phyloP scores from a whole-genome alignment of 1,140 invertebrate genomes.

The Glomeris maerens region DNA sequence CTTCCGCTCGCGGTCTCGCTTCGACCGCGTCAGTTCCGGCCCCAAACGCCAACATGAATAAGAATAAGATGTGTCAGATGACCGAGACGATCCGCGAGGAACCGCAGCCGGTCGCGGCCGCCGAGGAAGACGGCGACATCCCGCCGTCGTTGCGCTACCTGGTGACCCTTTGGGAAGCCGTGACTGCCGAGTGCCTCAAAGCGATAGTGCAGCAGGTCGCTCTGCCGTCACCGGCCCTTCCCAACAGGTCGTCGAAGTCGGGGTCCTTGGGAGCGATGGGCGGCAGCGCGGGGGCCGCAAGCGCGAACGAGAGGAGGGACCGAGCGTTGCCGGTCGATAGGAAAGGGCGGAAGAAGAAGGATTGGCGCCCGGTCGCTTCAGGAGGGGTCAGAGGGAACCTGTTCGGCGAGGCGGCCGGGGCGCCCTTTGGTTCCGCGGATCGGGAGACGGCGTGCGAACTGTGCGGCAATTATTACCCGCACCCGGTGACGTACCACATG shows the following conservation, averaged over 20 bases:
- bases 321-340: conserved; percentile 21
- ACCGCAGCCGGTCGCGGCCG: conserved; percentile 5
- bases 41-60: background rate
- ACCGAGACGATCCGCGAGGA: conserved; percentile 14
- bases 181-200: conserved; percentile 52
- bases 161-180: conserved; percentile 65
- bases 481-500: conserved; percentile 85
- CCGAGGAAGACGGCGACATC: conserved; percentile 36
- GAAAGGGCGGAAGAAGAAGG: conserved; percentile 28
- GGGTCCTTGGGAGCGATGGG: background rate
- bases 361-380: conserved; percentile 29
- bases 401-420: conserved; percentile 26
- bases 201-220: conserved; percentile 44
- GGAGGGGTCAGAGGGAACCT: conserved; percentile 25
- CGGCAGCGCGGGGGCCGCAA: conserved; percentile 2
- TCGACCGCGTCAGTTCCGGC: conserved; percentile 22
- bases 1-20: background rate
- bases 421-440: conserved; percentile 21
- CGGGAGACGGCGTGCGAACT: conserved; percentile 65
- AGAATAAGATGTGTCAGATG: background rate
- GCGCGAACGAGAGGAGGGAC: conserved; percentile 11
- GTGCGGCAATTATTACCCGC: conserved; percentile 57
- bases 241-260: background rate
- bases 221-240: conserved; percentile 22
- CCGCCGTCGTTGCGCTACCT: conserved; percentile 67